These are phyloP conservation scores for Pristionchus exspectatus DNA, from an alignment of 2,888 invertebrate species.

Conservation along the genomic window DNA sequence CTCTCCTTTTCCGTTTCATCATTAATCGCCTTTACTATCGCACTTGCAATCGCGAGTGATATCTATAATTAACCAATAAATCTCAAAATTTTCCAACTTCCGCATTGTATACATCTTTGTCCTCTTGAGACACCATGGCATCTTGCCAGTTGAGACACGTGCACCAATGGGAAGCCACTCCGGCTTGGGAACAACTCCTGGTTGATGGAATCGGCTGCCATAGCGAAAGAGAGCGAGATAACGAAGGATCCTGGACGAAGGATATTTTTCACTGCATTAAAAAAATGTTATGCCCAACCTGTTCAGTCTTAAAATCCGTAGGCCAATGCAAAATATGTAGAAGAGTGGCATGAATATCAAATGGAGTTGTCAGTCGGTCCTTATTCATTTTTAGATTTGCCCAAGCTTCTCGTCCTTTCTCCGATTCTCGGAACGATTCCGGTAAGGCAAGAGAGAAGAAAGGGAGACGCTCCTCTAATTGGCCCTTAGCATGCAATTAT, in stretches of 20 bases:
- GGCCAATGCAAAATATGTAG: slow-evolving; percentile 84
- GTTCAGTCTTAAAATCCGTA: slow-evolving; percentile 54
- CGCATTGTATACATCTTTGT: neutral
- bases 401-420: slow-evolving; percentile 59
- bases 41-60: neutral
- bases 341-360: slow-evolving; percentile 90
- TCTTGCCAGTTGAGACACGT: slow-evolving; percentile 47
- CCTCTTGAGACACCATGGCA: slow-evolving; percentile 1
- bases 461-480: slow-evolving; percentile 92
- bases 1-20: neutral
- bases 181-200: neutral
- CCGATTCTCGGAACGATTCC: slow-evolving; percentile 63
- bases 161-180: slow-evolving; percentile 29
- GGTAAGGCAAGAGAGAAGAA: slow-evolving; percentile 83
- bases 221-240: slow-evolving; percentile 21
- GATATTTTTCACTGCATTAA: no score
- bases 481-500: no score
- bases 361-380: slow-evolving; percentile 87
- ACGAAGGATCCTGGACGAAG: no score
- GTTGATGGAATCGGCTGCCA: slow-evolving; percentile 36
- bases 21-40: neutral
- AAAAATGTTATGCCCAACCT: no score
- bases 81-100: neutral
- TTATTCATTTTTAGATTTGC: slow-evolving; percentile 70
- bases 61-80: neutral